Percentiles rank a stretch among this genome's conserved stretches.
These are phyloP conservation scores for Otis tarda DNA, from an alignment of 2,113 vertebrate species.

Conservation along the genomic window DNA sequence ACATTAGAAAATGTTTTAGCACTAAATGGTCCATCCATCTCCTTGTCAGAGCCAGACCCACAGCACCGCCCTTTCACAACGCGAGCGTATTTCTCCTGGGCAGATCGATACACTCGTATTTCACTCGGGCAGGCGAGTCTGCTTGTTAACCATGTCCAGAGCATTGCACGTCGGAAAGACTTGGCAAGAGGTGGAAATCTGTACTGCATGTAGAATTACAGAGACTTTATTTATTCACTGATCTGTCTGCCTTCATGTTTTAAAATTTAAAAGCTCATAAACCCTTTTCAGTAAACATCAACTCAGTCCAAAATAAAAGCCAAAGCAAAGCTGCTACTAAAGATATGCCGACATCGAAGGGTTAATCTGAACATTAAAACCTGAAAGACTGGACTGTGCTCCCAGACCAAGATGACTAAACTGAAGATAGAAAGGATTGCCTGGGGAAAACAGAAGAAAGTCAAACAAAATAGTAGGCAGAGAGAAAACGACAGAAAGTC, in stretches of 20 bases:
- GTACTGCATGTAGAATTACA: background rate
- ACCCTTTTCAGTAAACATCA: background rate
- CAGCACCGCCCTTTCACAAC: background rate
- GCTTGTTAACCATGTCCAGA: background rate
- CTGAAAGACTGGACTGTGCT: background rate
- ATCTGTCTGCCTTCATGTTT: background rate
- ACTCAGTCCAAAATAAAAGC: background rate
- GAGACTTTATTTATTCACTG: background rate
- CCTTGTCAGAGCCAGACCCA: background rate
- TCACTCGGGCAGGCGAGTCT: background rate
- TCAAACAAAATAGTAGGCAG: background rate
- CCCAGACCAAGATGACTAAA: background rate
- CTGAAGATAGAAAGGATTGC: background rate
- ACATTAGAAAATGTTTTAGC: background rate
- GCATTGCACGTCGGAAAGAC: accelerated
- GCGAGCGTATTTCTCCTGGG: background rate
- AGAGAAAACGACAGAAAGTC: background rate
- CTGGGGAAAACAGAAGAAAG: background rate
- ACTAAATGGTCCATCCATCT: background rate
- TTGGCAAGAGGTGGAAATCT: background rate
- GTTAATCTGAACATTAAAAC: background rate
- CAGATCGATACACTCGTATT: background rate
- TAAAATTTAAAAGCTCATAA: background rate
- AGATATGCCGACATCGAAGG: accelerated
- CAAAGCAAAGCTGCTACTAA: background rate